Evolutionary conservation across 35 echinoderm and acorn worm species (phyloP).

Genomic region (Acanthaster planci): DNA sequence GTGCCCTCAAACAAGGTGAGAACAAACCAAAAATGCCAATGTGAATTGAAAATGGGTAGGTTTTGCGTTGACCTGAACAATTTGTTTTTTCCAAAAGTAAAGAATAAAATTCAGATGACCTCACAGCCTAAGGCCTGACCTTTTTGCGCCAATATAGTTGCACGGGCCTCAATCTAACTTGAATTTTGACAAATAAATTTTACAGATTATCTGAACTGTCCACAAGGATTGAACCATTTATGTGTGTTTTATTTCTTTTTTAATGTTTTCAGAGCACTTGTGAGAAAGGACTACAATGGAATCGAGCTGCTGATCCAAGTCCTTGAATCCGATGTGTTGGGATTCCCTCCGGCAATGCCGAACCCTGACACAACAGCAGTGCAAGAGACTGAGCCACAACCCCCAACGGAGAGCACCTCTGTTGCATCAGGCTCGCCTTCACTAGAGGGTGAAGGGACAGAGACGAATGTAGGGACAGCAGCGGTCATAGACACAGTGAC

Average conservation of each 20-base stretch:
- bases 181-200: no score
- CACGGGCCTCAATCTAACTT: no score
- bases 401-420: background rate
- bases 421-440: background rate
- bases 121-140: no score
- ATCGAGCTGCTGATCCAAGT: slow-evolving; percentile 48
- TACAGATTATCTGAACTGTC: no score
- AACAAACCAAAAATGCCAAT: background rate
- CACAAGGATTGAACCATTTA: no score
- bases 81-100: no score
- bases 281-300: slow-evolving; percentile 48
- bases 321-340: slow-evolving; percentile 48
- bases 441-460: background rate
- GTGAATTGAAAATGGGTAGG: no score
- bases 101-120: no score
- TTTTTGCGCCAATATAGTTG: no score
- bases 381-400: background rate
- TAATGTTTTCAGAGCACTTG: slow-evolving; percentile 3
- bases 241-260: background rate
- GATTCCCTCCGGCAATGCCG: background rate
- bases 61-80: no score
- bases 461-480: background rate
- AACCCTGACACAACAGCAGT: background rate
- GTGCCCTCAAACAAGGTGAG: slow-evolving; percentile 72
- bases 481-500: slow-evolving; percentile 5